Evolutionary conservation across 2,797 vertebrate genomes (phyloP), one percentile per base, ranked within the genome.

Genomic region (Sandelia bainsii): DNA sequence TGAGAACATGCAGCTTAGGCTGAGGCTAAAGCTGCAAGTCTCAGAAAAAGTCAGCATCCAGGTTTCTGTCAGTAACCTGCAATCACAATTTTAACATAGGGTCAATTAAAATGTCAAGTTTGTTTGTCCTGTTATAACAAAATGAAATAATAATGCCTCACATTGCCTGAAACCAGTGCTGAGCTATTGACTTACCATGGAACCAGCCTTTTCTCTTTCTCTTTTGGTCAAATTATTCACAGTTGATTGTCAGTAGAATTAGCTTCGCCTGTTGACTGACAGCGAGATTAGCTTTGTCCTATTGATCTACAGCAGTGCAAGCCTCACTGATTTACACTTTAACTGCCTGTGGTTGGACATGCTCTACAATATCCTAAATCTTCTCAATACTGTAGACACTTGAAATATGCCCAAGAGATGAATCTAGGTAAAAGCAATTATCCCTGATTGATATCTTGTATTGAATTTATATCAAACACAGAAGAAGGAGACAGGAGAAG

Each of bases 211-310:
- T 27, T 71, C 25, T 66, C 34, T 61, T 32, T 34, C 25, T 62
- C n/a, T 71, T 19, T 13, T 50, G 53, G 37, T 81, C 62, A 46
- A 71, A 83, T 82, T 66, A 44, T 73, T 68, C 61, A 40, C 34
- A 23, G 64, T 68, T 62, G 69, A 60, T 70, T 73, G 60, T 62
- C 23, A 49, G 72, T 51, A 51, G 70, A 85, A 81, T 85, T 77
- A 77, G 60, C 65, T 63, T 37, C 0, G 40, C 51, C 62, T 66
- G 29, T 80, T 79, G 77, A 79, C 68, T 73, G 83, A 82, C 81
- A 60, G 32, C 20, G 7, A 67, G 76, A 83, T 89, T 77, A 77
- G 68, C 75, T 76, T 73, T 83, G 67, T 85, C 75, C 72, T 69
- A 79, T 82, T 75, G 82, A 89, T 86, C 68, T 66, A 51, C 56